phyloP scores from a whole-genome alignment of 2,113 vertebrate species.

The Equus przewalskii region DNA sequence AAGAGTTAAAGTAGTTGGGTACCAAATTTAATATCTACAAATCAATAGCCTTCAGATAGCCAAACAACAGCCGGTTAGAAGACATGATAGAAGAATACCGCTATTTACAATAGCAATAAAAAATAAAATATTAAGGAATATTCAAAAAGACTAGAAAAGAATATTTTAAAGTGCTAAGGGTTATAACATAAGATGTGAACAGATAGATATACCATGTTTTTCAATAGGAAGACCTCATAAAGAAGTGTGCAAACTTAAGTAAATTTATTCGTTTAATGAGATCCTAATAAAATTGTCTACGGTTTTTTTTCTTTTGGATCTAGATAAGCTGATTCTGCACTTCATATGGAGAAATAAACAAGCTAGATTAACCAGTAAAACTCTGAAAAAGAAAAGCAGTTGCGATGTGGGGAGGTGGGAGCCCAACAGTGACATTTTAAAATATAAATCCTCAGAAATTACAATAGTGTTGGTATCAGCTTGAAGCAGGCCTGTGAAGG shows the following conservation, averaged over 20 bases:
- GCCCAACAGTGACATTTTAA: background rate
- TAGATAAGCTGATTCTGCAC: background rate
- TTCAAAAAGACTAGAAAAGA: background rate
- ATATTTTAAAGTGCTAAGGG: background rate
- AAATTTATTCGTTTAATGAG: slow-evolving; percentile 17
- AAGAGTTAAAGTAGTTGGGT: background rate
- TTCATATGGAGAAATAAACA: background rate
- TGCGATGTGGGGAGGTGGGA: background rate
- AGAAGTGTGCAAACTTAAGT: background rate
- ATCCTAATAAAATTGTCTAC: background rate
- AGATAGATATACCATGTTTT: background rate
- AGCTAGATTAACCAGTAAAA: background rate
- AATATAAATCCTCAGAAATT: background rate
- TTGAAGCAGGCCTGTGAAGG: background rate
- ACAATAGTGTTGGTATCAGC: background rate
- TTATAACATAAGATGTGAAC: background rate
- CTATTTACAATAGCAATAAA: background rate
- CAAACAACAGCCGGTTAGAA: background rate
- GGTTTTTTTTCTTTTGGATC: background rate
- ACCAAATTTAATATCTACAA: background rate
- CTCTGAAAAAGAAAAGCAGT: background rate
- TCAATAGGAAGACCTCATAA: background rate
- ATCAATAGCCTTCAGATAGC: background rate
- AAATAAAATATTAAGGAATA: background rate
- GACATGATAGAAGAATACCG: background rate